Conservation (phyloP, 2,113 vertebrate species). For the Myotis yumanensis region DNA sequence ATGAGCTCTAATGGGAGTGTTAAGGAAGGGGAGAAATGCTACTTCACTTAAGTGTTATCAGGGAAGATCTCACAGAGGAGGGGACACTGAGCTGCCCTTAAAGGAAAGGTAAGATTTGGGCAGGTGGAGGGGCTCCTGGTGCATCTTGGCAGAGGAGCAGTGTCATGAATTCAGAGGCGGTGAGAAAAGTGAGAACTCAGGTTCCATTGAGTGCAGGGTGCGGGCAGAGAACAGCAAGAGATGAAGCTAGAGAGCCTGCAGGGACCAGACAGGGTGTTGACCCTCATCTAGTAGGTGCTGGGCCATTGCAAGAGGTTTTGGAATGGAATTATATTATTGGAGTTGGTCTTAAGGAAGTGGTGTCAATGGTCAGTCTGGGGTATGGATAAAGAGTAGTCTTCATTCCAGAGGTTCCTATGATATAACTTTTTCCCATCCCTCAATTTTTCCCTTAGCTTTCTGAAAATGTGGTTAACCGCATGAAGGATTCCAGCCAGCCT, state of each 20-base stretch:
- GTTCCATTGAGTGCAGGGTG: background rate
- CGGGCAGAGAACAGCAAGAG: background rate
- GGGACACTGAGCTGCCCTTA: background rate
- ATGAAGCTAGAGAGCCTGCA: background rate
- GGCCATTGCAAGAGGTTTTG: background rate
- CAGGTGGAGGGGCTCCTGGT: background rate
- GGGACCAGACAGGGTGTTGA: background rate
- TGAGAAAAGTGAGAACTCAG: background rate
- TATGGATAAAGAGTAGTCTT: background rate
- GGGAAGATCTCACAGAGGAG: background rate
- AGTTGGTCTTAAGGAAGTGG: background rate
- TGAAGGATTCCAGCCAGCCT: conserved; percentile 80
- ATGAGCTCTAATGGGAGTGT: background rate
- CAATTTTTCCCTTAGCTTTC: conserved; percentile 81
- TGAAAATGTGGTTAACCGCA: conserved; percentile 86
- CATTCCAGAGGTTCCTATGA: background rate
- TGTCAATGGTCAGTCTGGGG: background rate
- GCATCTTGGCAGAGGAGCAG: background rate
- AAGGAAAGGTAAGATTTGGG: background rate
- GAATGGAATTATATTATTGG: background rate
- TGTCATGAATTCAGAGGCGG: background rate
- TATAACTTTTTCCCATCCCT: background rate
- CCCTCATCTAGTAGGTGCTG: background rate
- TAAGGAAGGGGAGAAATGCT: background rate
- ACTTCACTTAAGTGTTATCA: background rate